phyloP scores from a whole-genome alignment of 2,113 vertebrate species.

The Anarhynchus alexandrinus region DNA sequence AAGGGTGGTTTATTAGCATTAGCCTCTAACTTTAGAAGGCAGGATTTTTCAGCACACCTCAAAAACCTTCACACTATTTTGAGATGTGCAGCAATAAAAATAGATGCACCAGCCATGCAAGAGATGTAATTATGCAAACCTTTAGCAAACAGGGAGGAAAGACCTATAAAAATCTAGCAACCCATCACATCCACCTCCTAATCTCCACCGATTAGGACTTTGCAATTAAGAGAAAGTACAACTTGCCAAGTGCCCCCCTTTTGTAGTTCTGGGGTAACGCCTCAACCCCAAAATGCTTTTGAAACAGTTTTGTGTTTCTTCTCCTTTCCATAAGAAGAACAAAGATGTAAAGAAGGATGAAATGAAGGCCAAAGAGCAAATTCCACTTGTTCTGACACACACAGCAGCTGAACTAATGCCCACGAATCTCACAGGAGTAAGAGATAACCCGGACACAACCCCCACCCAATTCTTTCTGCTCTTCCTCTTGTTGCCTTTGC shows the following conservation, averaged over 20 bases:
- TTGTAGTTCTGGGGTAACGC: background rate
- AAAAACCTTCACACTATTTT: background rate
- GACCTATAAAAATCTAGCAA: background rate
- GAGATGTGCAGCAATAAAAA: background rate
- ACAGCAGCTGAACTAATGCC: conserved; percentile 1
- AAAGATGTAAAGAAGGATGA: background rate
- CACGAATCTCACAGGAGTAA: background rate
- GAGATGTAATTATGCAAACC: background rate
- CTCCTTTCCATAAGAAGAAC: background rate
- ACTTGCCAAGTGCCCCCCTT: background rate
- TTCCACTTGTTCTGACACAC: background rate
- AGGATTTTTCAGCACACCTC: background rate
- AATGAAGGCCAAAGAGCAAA: background rate
- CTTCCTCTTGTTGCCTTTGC: background rate
- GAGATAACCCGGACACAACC: background rate
- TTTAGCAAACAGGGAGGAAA: background rate
- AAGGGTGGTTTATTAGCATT: background rate
- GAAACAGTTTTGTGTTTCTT: background rate
- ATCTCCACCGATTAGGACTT: background rate
- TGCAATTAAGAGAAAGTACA: background rate
- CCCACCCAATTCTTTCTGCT: background rate
- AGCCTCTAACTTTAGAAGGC: background rate
- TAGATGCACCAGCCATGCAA: background rate
- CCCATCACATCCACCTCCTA: background rate
- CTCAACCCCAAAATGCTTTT: background rate